Evolutionary conservation across 2,888 invertebrate genomes (phyloP).

Genomic region (Torymus auratus): DNA sequence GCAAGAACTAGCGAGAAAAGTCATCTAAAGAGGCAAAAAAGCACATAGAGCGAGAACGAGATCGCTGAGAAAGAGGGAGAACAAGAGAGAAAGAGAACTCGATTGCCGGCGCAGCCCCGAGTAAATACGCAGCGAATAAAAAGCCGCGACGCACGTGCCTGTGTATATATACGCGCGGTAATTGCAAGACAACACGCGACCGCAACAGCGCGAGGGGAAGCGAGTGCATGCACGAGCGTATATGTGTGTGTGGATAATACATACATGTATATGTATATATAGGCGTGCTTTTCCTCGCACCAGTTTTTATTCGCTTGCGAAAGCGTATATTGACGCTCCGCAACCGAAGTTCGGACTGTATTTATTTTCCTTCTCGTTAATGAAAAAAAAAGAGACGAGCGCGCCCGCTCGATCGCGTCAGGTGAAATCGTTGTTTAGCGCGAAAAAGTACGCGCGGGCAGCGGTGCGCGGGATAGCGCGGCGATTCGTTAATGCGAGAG

Average conservation of each 20-base stretch:
- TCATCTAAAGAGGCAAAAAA: constrained; percentile 11
- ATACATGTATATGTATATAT: background rate
- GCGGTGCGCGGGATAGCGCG: no score
- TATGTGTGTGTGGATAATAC: background rate
- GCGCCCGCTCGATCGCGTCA: no score
- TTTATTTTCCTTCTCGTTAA: constrained; percentile 37
- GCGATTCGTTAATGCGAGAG: background rate
- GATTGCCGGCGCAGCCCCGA: constrained; percentile 43
- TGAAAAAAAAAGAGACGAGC: background rate
- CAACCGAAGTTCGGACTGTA: background rate
- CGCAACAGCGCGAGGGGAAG: constrained; percentile 20
- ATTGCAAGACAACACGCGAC: constrained; percentile 57
- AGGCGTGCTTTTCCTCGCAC: constrained; percentile 14
- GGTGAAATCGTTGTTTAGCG: constrained; percentile 7
- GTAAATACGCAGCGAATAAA: constrained; percentile 55
- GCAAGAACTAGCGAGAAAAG: background rate
- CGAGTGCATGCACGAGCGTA: background rate
- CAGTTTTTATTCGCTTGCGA: constrained; percentile 9
- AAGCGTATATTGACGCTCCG: constrained; percentile 11
- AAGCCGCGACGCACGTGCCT: background rate
- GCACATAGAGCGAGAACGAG: background rate
- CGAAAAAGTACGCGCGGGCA: background rate
- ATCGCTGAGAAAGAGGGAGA: background rate
- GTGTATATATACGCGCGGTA: constrained; percentile 46
- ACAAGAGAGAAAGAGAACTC: constrained; percentile 35